These are phyloP conservation scores for Leptodirus hochenwartii DNA, from an alignment of 2,888 invertebrate species.

Conservation along the genomic window DNA sequence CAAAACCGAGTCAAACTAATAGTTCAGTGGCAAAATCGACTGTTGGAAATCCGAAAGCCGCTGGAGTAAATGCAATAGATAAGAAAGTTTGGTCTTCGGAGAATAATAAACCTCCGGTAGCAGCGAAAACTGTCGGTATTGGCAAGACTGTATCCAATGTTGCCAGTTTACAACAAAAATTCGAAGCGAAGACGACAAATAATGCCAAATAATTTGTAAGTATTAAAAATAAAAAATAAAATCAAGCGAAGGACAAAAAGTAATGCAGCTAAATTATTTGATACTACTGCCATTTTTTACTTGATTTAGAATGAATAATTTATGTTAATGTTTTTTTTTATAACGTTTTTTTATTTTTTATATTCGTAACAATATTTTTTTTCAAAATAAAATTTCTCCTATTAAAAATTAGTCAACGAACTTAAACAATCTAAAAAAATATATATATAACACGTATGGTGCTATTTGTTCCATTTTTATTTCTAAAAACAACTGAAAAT, in stretches of 20 bases:
- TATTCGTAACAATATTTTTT: conserved; percentile 1
- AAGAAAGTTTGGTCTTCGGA: conserved; percentile 5
- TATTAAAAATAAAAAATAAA: no score
- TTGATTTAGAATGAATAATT: no score
- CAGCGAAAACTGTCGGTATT: conserved; percentile 7
- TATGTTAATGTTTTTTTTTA: no score
- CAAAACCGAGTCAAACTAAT: conserved; percentile 28
- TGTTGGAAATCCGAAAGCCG: conserved; percentile 27
- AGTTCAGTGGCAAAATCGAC: conserved; percentile 17
- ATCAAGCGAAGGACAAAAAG: no score
- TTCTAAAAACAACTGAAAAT: no score
- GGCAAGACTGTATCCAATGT: conserved; percentile 41
- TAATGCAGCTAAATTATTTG: no score
- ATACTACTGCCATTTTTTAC: no score
- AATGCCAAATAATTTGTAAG: background rate
- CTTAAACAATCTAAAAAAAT: background rate
- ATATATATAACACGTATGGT: conserved; percentile 1
- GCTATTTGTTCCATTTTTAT: no score
- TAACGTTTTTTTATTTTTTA: conserved; percentile 3
- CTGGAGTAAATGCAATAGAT: conserved; percentile 14
- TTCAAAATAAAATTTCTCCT: conserved; percentile 1
- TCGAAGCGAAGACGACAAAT: conserved; percentile 36
- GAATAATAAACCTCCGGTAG: conserved; percentile 11
- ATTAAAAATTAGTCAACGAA: conserved; percentile 1
- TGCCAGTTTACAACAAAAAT: conserved; percentile 61